Conservation (phyloP, 2,888 invertebrate species). For the Mactromeris polynyma region DNA sequence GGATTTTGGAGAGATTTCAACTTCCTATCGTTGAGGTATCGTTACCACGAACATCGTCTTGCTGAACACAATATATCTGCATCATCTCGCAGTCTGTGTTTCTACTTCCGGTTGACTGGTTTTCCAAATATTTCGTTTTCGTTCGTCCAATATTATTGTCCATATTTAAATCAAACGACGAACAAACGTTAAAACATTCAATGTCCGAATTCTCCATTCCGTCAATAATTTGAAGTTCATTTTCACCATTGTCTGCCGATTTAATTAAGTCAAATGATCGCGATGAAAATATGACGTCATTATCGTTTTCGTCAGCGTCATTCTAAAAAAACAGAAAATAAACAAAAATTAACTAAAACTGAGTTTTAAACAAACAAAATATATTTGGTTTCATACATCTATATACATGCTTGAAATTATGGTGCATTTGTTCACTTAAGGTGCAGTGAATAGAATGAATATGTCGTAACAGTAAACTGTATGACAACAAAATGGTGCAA, state of each 20-base stretch:
- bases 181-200: neutral
- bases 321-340: slow-evolving; percentile 44
- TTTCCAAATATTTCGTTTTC: neutral
- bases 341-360: slow-evolving; percentile 16
- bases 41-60: neutral
- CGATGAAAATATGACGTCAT: slow-evolving; percentile 58
- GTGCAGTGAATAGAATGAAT: no score
- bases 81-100: neutral
- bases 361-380: neutral
- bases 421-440: no score
- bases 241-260: neutral
- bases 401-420: no score
- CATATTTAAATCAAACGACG: neutral
- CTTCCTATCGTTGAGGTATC: neutral
- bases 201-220: neutral
- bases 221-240: slow-evolving; percentile 16
- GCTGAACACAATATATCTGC: slow-evolving; percentile 25
- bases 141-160: neutral
- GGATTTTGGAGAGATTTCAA: neutral
- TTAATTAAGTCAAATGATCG: slow-evolving; percentile 14
- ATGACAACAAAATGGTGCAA: no score
- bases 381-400: no score
- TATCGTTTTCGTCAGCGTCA: slow-evolving; percentile 62
- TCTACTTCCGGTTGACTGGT: neutral
- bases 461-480: no score